Evolutionary conservation across 2,888 invertebrate species (phyloP), one percentile per base, ranked within the genome.

Genomic region (Ellobium chinense): DNA sequence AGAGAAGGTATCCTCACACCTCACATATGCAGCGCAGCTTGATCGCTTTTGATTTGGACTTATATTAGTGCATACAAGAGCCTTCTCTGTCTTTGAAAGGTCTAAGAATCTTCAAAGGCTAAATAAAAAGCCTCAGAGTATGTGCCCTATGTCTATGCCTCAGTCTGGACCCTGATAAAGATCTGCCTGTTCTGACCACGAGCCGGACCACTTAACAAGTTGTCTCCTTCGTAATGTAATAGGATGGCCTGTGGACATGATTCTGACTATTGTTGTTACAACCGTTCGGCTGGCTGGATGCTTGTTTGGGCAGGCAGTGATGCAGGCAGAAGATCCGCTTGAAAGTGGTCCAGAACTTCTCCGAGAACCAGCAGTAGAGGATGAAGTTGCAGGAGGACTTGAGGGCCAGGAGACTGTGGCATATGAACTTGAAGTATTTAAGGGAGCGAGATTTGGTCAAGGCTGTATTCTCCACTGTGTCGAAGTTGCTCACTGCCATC

Each of bases 291-390:
- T 85, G 84, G 54, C 83, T 83, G 74, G 78, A 77, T 46, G 83
- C 66, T 31, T 85, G 81, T 18, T 83, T 82, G 12, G 84, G 83
- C 73, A 83, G 70, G 79, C 89, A 89, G 46, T 84, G 82, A 39
- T 86, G 85, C 74, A 86, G 81, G 78, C 90, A 91, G 85, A 92
- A 90, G 37, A 89, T 87, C 78, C 87, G 82, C 85, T 91, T 92
- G 83, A 92, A 89, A 4, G 92, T 92, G 75, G 87, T 87, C 90
- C 91, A 90, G 85, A 92, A 92, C 82, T 90, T 91, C 84, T 92
- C 92, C 77, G 91, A 92, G 87, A 92, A 91, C 92, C 92, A 92
- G 81, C 92, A 92, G 84, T 92, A 92, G 2, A 92, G 84, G 66
- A 92, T 87, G 81, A 92, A 92, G 86, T 92, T 92, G 54, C 91